Percentiles rank a stretch among this genome's conserved stretches.
These are phyloP conservation scores for Regulus satrapa DNA, from an alignment of 2,113 vertebrate genomes.

Conservation along the genomic window DNA sequence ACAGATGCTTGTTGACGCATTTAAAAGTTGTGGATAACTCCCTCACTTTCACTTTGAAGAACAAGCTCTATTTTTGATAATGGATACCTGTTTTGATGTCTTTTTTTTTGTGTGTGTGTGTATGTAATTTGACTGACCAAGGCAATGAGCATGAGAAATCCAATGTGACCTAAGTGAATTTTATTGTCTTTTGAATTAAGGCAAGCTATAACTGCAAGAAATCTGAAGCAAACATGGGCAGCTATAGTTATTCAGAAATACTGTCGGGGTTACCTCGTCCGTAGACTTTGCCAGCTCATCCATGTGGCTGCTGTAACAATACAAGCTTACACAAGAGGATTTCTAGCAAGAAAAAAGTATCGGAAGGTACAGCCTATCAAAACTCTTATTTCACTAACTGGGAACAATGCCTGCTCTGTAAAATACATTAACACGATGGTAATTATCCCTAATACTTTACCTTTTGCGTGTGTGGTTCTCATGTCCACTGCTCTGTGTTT, in stretches of 20 bases:
- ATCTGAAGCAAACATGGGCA: slow-evolving; percentile 88
- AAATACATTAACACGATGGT: not conserved
- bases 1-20: not conserved
- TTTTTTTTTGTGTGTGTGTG: not conserved
- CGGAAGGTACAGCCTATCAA: slow-evolving; percentile 74
- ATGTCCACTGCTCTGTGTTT: not conserved
- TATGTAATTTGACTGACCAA: not conserved
- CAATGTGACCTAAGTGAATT: not conserved
- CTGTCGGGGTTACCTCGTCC: slow-evolving; percentile 83
- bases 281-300: slow-evolving; percentile 82
- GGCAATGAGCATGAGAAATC: not conserved
- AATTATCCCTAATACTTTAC: not conserved
- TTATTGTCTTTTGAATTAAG: slow-evolving; percentile 66
- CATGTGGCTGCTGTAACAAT: slow-evolving; percentile 83
- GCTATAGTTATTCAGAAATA: slow-evolving; percentile 86
- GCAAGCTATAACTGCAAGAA: slow-evolving; percentile 79
- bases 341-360: slow-evolving; percentile 85
- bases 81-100: not conserved
- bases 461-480: not conserved
- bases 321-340: slow-evolving; percentile 87
- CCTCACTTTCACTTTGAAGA: not conserved
- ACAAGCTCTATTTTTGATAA: not conserved
- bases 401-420: not conserved
- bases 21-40: not conserved
- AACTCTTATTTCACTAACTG: not conserved